Base-by-base conservation (phyloP, 2,888 invertebrate species). In the Drosophila anomelani region DNA sequence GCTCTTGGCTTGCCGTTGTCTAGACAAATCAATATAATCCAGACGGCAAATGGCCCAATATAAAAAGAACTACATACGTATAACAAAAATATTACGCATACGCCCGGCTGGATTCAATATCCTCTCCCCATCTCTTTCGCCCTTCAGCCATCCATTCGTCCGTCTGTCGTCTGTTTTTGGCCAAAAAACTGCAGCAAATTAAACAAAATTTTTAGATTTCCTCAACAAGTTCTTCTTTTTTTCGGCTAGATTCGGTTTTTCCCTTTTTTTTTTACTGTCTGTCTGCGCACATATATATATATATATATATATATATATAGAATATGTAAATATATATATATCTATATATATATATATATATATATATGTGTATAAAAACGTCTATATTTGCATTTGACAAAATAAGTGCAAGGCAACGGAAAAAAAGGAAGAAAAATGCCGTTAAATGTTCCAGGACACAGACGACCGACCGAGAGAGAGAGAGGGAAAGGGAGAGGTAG, bases 331-430 rank as follows among this genome's bases (percentile, higher is more conserved):
- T 62, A 56, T 49, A 64, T 49, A 71, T 46, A 56, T 38, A 34
- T 12, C n/a, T n/a, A n/a, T n/a, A n/a, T 20, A 54, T 49, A 41
- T 32, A 54, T 39, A 46, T 15, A 36, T 23, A 57, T 47, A 46
- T 44, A 55, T 62, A 53, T 66, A 57, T 73, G 56, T 59, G 47
- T 69, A 59, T 54, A 59, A 23, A 77, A 67, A 75, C 63, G 88
- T 83, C 89, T 84, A 85, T 84, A 89, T 84, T 89, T 84, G 83
- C 88, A 84, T 89, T 84, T 84, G 83, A 89, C 90, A 88, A 84
- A 89, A 84, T 88, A 88, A 84, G 89, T 80, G 83, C 84, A 88
- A 71, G 60, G 39, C 67, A 47, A 29, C 15, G n/a, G 13, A 23
- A 55, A 39, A 47, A 72, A 44, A 34, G 47, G 49, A 53, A 38